Evolutionary conservation across 2,888 invertebrate species (phyloP).

Genomic region (Linyphia triangularis): DNA sequence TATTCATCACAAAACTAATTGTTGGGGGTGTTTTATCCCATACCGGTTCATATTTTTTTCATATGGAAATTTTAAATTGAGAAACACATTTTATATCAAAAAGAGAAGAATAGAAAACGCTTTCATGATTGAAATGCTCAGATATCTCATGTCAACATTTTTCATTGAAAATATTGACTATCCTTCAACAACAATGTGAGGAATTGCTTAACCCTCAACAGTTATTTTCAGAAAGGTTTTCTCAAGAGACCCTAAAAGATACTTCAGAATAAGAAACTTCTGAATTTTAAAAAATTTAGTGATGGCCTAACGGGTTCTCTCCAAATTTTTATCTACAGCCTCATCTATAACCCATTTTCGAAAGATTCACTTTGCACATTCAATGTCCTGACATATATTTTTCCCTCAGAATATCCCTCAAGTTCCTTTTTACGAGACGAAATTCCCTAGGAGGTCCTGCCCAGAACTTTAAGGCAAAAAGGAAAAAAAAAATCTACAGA

Average conservation of each 20-base stretch:
- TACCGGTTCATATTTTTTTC: too few relatives aligned
- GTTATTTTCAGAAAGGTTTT: not conserved
- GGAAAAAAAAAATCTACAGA: not conserved
- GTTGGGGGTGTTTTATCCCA: too few relatives aligned
- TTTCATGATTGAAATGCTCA: too few relatives aligned
- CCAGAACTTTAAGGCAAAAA: too few relatives aligned
- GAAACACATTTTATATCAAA: too few relatives aligned
- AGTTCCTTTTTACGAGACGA: not conserved
- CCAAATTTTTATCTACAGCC: not conserved
- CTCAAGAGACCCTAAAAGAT: not conserved
- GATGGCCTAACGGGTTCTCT: not conserved
- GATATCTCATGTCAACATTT: not conserved
- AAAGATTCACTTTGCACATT: not conserved
- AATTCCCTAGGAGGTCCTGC: not conserved
- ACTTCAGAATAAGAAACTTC: not conserved
- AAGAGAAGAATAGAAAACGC: too few relatives aligned
- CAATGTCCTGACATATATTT: not conserved
- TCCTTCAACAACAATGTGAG: not conserved
- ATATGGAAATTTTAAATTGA: too few relatives aligned
- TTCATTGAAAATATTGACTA: not conserved
- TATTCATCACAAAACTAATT: too few relatives aligned
- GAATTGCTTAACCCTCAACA: not conserved
- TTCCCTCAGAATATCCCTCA: not conserved
- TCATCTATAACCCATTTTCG: slow-evolving; percentile 16
- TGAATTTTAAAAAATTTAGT: not conserved